Evolutionary conservation across 2,113 vertebrate genomes (phyloP).

Genomic region (Panthera tigris): DNA sequence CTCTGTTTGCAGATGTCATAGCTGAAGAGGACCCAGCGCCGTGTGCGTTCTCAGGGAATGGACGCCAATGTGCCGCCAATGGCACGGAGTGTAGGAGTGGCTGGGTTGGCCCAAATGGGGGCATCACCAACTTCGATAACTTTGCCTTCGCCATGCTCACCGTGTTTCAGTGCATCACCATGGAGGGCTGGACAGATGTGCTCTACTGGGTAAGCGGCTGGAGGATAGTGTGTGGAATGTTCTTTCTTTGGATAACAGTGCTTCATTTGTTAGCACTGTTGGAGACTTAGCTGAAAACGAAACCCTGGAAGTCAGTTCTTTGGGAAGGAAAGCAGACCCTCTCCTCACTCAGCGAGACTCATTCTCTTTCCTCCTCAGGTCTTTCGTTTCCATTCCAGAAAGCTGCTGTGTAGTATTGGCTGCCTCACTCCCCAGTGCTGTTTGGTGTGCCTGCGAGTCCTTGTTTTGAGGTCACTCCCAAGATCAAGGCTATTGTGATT

Average conservation of each 20-base stretch:
- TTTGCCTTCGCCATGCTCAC: conserved; percentile 99
- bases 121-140: conserved; percentile 99
- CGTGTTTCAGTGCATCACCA: conserved; percentile 99
- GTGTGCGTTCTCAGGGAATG: conserved; percentile 97
- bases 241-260: not conserved
- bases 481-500: not conserved
- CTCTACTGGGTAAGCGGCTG: conserved; percentile 95
- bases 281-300: not conserved
- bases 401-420: not conserved
- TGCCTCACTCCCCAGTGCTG: not conserved
- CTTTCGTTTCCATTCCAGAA: not conserved
- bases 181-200: conserved; percentile 99
- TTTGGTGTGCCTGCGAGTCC: not conserved
- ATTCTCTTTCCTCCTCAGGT: not conserved
- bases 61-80: conserved; percentile 94
- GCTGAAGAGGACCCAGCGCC: conserved; percentile 97
- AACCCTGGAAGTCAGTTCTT: conserved; percentile 27
- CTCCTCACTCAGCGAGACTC: conserved; percentile 50
- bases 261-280: not conserved
- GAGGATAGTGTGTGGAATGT: not conserved
- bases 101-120: conserved; percentile 97
- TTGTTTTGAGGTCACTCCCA: not conserved
- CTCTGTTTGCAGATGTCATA: conserved; percentile 85
- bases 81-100: conserved; percentile 95
- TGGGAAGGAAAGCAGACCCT: conserved; percentile 30